These are phyloP conservation scores for Amphiprion clarkii DNA, from an alignment of 2,797 vertebrate species.

Conservation along the genomic window DNA sequence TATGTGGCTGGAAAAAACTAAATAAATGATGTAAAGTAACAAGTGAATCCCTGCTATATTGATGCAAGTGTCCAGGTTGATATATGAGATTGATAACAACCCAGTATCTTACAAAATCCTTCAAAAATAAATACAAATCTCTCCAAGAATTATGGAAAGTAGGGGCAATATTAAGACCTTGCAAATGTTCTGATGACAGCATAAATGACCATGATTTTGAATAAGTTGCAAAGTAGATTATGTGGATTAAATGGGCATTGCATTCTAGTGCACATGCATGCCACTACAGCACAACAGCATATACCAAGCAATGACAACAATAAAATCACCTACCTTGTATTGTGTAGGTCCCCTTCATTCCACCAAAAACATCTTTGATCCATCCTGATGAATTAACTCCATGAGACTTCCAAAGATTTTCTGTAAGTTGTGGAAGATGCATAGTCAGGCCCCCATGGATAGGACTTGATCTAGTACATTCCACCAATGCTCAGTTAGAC, in stretches of 20 bases:
- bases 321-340: too few species aligned
- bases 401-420: too few species aligned
- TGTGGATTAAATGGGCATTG: neutral
- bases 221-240: neutral
- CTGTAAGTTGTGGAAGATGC: too few species aligned
- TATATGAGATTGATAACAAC: neutral
- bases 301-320: too few species aligned
- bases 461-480: too few species aligned
- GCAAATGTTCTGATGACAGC: neutral
- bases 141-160: neutral
- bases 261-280: neutral
- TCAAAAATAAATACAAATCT: neutral
- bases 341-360: too few species aligned
- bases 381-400: too few species aligned
- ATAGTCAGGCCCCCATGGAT: too few species aligned
- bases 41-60: conserved; percentile 1
- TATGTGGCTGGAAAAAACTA: neutral
- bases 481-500: too few species aligned
- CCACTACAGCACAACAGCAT: neutral
- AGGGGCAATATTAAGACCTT: neutral
- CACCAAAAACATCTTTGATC: too few species aligned
- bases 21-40: neutral
- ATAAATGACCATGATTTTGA: too few species aligned
- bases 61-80: neutral
- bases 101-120: neutral